These are phyloP conservation scores for Rana temporaria DNA, from an alignment of 2,113 vertebrate genomes.

Conservation along the genomic window DNA sequence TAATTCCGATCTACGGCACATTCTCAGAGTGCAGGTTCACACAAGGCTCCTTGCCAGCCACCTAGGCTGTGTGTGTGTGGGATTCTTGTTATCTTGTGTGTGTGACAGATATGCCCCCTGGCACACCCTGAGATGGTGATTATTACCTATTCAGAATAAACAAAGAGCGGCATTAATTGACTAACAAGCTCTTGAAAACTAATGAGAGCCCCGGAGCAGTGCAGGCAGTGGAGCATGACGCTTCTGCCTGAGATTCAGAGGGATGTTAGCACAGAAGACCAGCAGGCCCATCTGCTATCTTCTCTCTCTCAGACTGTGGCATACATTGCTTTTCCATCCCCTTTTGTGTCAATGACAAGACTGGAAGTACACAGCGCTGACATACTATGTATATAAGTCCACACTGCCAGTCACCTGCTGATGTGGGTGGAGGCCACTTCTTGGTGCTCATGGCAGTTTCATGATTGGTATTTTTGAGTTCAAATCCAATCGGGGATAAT, in stretches of 20 bases:
- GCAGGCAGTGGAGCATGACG: neutral
- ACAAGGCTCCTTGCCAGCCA: neutral
- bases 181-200: constrained; percentile 63
- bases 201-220: constrained; percentile 40
- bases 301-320: neutral
- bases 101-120: constrained; percentile 47
- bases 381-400: too few relatives aligned
- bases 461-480: too few relatives aligned
- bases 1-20: too few relatives aligned
- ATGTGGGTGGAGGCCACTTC: neutral
- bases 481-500: too few relatives aligned
- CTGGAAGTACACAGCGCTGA: too few relatives aligned
- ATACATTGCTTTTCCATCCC: neutral
- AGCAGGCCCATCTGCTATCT: neutral
- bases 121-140: constrained; percentile 50
- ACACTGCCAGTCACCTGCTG: neutral
- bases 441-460: too few relatives aligned
- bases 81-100: constrained; percentile 15
- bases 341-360: too few relatives aligned
- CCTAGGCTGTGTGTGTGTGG: constrained; percentile 18
- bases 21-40: neutral
- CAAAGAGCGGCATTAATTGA: constrained; percentile 61
- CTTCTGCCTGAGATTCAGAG: neutral
- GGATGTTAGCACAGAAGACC: neutral
- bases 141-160: constrained; percentile 61